Conservation (phyloP, 64 coral and sea anemone species). For the Astreopora myriophthalma region DNA sequence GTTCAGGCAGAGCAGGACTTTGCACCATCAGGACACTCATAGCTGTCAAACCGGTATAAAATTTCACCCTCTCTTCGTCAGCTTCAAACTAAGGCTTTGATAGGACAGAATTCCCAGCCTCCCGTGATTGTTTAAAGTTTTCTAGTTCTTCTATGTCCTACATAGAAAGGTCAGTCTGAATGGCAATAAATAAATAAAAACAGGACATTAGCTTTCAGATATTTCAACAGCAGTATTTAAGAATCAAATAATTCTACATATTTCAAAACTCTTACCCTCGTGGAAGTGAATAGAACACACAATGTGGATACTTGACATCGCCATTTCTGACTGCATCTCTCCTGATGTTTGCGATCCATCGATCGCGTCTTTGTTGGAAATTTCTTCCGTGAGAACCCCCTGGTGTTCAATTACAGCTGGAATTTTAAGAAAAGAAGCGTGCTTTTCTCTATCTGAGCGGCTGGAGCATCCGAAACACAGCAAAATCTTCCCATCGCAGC, state of each 20-base stretch:
- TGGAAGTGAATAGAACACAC: conserved; percentile 64
- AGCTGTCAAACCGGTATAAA: too few relatives aligned
- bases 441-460: conserved; percentile 28
- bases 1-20: too few relatives aligned
- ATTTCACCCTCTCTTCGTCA: too few relatives aligned
- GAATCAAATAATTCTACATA: background rate
- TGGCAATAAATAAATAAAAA: background rate
- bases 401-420: too few relatives aligned
- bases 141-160: too few relatives aligned
- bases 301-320: conserved; percentile 36
- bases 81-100: too few relatives aligned
- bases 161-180: too few relatives aligned
- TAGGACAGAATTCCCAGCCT: too few relatives aligned
- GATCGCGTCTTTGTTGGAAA: conserved; percentile 43
- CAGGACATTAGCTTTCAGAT: conserved; percentile 1
- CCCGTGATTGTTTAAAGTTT: too few relatives aligned
- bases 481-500: conserved; percentile 53
- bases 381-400: conserved; percentile 12
- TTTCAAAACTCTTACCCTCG: conserved; percentile 39
- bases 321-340: conserved; percentile 55
- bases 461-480: conserved; percentile 21
- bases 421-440: background rate
- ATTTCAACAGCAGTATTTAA: background rate
- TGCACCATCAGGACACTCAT: too few relatives aligned
- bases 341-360: conserved; percentile 67